A percentile compares a stretch with the other conserved stretches of the same genome.
Evolutionary conservation across 2,113 vertebrate genomes (phyloP).

Genomic region (Otus sunia): DNA sequence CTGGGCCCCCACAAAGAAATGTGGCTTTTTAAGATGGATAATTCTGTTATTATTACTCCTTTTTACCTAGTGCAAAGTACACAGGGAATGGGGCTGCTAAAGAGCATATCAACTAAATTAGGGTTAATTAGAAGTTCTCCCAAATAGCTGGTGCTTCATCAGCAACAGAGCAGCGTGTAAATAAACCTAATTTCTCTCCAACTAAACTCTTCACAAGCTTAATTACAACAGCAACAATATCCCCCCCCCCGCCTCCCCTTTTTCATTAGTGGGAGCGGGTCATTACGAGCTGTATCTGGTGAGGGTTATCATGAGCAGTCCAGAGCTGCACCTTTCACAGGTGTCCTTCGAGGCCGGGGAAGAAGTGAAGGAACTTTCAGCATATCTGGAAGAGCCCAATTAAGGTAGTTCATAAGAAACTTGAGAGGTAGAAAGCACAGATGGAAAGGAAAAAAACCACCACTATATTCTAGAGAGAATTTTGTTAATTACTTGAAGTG

Average conservation of each 20-base stretch:
- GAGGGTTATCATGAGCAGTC: conserved; percentile 51
- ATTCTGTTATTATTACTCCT: conserved; percentile 20
- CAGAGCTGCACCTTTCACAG: conserved; percentile 58
- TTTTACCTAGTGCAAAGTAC: conserved; percentile 51
- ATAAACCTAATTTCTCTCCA: conserved; percentile 93
- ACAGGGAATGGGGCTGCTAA: conserved; percentile 44
- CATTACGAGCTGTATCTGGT: conserved; percentile 62
- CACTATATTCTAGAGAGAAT: conserved; percentile 8
- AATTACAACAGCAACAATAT: conserved; percentile 78
- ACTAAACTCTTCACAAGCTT: conserved; percentile 75
- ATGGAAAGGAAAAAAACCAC: conserved; percentile 15
- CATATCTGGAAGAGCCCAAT: conserved; percentile 64
- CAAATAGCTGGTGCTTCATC: conserved; percentile 78
- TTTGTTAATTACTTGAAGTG: conserved; percentile 38
- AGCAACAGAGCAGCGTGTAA: conserved; percentile 85
- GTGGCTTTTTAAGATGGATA: not conserved
- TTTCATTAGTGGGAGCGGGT: conserved; percentile 75
- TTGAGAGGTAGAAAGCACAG: conserved; percentile 42
- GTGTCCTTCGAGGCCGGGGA: conserved; percentile 52
- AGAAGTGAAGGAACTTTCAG: conserved; percentile 46
- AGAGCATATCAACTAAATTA: conserved; percentile 79
- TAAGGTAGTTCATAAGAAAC: conserved; percentile 59
- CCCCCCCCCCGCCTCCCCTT: not conserved
- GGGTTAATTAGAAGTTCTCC: conserved; percentile 91
- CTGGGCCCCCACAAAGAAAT: not conserved